Base-by-base conservation (phyloP, 2,888 invertebrate species). In the Pegoplata infirma region DNA sequence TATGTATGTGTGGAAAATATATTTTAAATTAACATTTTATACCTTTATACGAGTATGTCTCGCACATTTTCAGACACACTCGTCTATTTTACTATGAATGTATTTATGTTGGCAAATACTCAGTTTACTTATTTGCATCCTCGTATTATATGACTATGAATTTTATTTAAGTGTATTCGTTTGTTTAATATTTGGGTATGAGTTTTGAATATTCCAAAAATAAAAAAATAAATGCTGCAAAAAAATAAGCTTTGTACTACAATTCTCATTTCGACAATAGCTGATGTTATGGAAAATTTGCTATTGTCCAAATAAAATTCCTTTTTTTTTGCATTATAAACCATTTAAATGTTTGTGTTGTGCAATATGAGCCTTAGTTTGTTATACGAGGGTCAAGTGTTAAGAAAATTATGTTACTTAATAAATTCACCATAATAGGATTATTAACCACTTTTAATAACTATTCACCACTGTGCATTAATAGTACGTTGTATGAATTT, bases 301-400 rank as follows among this genome's bases (percentile, higher is more conserved):
- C 66, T 16, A 75, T 79, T 75, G 75, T 71, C 71, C 66, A 75
- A 56, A 75, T 49, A 75, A 75, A 79, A 75, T 25, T 71, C 71
- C 12, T 32, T 32, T 3, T 32, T 32, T 32, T 2, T 69, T 75
- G 75, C 71, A 56, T 75, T 66, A 71, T 61, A 75, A 75, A 75
- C 75, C 71, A 61, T 79, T 79, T 71, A 79, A 78, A 79, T 66
- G 71, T 71, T 79, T 71, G 71, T 71, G 40, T 59, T 58, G n/a
- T 63, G 51, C 23, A 66, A 66, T 59, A 28, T 47, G 25, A 64
- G 59, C 46, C 53, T 16, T 47, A 40, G 5, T 40, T 56, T 74
- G n/a, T 7, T 28, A 32, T 8, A 53, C 6, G 36, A 3, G 40
- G 14, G 1, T 5, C 1, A n/a, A n/a, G 14, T 40, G 3, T 36